Evolutionary conservation across 1,140 invertebrate species (phyloP).

Genomic region (Drosophila insularis): DNA sequence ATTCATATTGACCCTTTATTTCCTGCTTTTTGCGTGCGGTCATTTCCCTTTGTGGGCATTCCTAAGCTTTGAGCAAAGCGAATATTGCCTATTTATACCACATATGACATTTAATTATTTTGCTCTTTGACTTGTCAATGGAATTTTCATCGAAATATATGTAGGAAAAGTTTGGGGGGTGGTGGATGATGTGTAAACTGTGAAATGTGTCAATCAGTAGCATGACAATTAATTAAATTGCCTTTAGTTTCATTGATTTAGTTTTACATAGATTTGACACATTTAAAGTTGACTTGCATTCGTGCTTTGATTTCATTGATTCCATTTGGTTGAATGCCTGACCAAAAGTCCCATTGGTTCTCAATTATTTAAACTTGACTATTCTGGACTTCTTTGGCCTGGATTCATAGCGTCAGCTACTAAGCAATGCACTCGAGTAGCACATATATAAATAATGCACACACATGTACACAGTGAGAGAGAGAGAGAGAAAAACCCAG

Average conservation of each 20-base stretch:
- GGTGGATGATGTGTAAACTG: not conserved
- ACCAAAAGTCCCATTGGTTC: conserved; percentile 20
- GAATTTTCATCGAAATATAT: conserved; percentile 1
- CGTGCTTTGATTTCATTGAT: conserved; percentile 12
- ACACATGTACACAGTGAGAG: conserved; percentile 18
- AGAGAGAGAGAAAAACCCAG: conserved; percentile 25
- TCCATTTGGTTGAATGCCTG: not conserved
- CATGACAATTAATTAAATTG: conserved; percentile 58
- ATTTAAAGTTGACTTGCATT: not conserved
- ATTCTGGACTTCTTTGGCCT: conserved; percentile 1
- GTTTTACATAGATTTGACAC: not conserved
- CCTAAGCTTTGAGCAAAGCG: not conserved
- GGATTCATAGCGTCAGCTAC: not conserved
- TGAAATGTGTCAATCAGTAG: conserved; percentile 40
- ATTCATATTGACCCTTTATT: not conserved
- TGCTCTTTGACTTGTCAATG: conserved; percentile 1
- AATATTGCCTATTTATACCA: not conserved
- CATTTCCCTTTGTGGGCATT: not conserved
- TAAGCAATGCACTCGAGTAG: conserved; percentile 29
- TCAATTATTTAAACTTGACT: conserved; percentile 65
- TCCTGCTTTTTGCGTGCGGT: not conserved
- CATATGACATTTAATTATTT: conserved; percentile 5
- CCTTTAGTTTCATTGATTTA: not conserved
- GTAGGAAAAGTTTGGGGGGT: not conserved
- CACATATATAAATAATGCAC: conserved; percentile 67